phyloP scores from a whole-genome alignment of 2,113 vertebrate species.

The Brachypodius melanocephalos region DNA sequence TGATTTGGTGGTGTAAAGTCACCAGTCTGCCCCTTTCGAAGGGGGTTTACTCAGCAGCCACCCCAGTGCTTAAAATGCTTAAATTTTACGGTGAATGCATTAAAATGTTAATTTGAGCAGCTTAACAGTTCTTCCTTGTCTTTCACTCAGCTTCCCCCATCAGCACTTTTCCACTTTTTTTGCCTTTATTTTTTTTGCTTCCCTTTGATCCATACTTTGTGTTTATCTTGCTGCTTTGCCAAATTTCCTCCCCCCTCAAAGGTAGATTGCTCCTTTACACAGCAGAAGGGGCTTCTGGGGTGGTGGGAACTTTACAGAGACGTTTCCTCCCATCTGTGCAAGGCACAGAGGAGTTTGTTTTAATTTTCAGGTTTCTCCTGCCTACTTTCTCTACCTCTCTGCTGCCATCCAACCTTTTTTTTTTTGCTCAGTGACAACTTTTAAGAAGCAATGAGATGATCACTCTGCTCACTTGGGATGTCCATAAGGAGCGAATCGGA shows the following conservation, averaged over 20 bases:
- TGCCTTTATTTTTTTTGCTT: neutral
- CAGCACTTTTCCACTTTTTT: neutral
- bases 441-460: neutral
- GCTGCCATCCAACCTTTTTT: neutral
- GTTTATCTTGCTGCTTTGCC: neutral
- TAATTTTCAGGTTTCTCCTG: neutral
- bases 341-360: neutral
- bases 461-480: neutral
- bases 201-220: neutral
- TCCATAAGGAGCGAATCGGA: neutral
- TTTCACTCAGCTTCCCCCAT: neutral
- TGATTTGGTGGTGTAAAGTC: neutral
- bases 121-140: neutral
- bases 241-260: neutral
- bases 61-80: neutral
- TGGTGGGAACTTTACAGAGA: neutral
- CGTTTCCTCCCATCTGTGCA: neutral
- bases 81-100: neutral
- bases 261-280: neutral
- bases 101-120: constrained; percentile 33
- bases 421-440: neutral
- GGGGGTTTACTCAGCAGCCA: neutral
- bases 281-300: constrained; percentile 1
- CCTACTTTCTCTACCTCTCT: neutral
- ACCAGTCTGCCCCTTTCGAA: neutral